phyloP scores from a whole-genome alignment of 2,888 invertebrate genomes.

The Atrina japonica region DNA sequence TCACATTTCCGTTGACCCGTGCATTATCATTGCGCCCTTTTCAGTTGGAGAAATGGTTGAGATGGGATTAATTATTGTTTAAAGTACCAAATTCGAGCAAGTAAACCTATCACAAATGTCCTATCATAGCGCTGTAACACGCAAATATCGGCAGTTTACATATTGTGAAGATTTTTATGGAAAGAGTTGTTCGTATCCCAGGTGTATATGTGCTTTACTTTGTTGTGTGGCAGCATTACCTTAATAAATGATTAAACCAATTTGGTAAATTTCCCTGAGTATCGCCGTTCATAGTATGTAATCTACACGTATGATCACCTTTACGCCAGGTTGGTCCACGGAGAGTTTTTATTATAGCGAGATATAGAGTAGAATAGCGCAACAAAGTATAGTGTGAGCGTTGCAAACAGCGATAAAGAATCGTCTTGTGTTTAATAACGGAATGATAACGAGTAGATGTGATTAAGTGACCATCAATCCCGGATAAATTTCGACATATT shows the following conservation, averaged over 20 bases:
- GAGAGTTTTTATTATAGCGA: too few species aligned
- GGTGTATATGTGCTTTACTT: conserved; percentile 8
- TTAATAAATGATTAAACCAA: conserved; percentile 31
- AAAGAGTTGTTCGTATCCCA: conserved; percentile 11
- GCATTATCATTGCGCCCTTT: conserved; percentile 21
- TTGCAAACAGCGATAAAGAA: too few species aligned
- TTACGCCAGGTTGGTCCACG: too few species aligned
- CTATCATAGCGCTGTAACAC: conserved; percentile 15
- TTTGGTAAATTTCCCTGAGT: conserved; percentile 36
- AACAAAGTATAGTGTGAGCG: too few species aligned
- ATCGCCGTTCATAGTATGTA: conserved; percentile 8
- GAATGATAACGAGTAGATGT: too few species aligned
- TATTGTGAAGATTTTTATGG: conserved; percentile 4
- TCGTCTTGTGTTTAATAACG: too few species aligned
- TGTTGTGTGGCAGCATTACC: conserved; percentile 1
- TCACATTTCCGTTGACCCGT: conserved; percentile 19
- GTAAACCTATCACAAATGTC: conserved; percentile 17
- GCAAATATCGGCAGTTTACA: conserved; percentile 7
- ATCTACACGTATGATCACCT: not conserved
- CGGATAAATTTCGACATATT: too few species aligned
- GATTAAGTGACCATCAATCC: too few species aligned
- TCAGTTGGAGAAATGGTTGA: conserved; percentile 17
- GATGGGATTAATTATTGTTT: conserved; percentile 36
- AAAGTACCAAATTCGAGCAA: conserved; percentile 28
- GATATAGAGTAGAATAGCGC: too few species aligned